Conservation (phyloP, 1,140 invertebrate species). For the Tetramorium simillimum region DNA sequence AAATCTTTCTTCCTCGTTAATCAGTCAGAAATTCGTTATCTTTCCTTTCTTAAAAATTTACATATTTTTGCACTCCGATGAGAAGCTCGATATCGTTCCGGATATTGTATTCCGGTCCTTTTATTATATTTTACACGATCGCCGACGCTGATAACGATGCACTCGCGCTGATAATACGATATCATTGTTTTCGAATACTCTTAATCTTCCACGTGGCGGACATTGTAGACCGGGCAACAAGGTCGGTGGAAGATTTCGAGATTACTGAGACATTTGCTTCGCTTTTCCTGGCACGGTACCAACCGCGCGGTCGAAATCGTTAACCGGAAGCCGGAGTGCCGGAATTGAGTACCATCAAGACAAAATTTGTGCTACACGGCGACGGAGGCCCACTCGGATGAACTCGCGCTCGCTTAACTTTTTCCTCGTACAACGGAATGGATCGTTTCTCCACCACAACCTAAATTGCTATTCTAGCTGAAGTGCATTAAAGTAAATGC, state of each 20-base stretch:
- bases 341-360: constrained; percentile 47
- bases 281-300: constrained; percentile 50
- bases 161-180: constrained; percentile 28
- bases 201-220: constrained; percentile 25
- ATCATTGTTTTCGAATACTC: constrained; percentile 45
- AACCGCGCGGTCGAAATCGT: constrained; percentile 34
- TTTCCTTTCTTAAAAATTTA: background rate
- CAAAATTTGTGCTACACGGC: constrained; percentile 51
- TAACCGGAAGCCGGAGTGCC: constrained; percentile 52
- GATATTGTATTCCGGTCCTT: background rate
- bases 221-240: constrained; percentile 16
- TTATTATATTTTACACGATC: background rate
- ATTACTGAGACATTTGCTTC: constrained; percentile 43
- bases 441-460: constrained; percentile 17
- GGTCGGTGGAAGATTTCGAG: constrained; percentile 23
- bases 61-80: background rate
- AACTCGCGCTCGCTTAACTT: constrained; percentile 52
- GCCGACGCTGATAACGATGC: background rate
- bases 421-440: constrained; percentile 11
- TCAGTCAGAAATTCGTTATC: background rate
- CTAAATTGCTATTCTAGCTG: background rate
- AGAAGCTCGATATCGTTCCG: background rate
- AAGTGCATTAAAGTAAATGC: constrained; percentile 24
- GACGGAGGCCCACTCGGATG: constrained; percentile 12
- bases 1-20: background rate